Percentiles rank a stretch among this genome's conserved stretches.
Evolutionary conservation across 35 echinoderm and acorn worm species (phyloP).

Genomic region (Eucidaris tribuloides): DNA sequence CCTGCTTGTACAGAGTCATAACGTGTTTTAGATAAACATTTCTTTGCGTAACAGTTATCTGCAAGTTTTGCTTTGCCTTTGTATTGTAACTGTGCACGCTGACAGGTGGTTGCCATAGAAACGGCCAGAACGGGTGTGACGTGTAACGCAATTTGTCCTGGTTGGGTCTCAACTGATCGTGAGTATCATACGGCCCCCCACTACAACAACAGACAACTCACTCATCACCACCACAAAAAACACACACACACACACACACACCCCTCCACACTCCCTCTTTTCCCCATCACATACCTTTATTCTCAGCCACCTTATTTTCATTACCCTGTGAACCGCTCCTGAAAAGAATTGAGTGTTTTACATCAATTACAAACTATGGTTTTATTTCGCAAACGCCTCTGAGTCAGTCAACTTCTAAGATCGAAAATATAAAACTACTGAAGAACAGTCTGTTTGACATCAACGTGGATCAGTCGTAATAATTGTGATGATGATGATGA

Average conservation of each 20-base stretch:
- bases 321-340: neutral
- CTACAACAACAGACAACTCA: neutral
- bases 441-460: too few relatives aligned
- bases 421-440: too few relatives aligned
- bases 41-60: too few relatives aligned
- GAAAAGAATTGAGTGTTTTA: neutral
- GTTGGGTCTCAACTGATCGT: slow-evolving; percentile 63
- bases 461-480: too few relatives aligned
- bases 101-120: slow-evolving; percentile 57
- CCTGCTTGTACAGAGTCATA: too few relatives aligned
- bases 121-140: slow-evolving; percentile 59
- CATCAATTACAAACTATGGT: neutral
- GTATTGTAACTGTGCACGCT: neutral
- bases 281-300: neutral
- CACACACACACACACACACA: neutral
- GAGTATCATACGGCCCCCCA: neutral
- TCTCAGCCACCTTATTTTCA: neutral
- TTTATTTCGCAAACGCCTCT: too few relatives aligned
- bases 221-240: neutral
- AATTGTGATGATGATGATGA: too few relatives aligned
- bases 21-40: too few relatives aligned
- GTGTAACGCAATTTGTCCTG: slow-evolving; percentile 67
- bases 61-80: neutral
- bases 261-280: neutral
- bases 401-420: too few relatives aligned